Base-by-base conservation (phyloP, 1,140 invertebrate genomes). In the Cecropterus lyciades region DNA sequence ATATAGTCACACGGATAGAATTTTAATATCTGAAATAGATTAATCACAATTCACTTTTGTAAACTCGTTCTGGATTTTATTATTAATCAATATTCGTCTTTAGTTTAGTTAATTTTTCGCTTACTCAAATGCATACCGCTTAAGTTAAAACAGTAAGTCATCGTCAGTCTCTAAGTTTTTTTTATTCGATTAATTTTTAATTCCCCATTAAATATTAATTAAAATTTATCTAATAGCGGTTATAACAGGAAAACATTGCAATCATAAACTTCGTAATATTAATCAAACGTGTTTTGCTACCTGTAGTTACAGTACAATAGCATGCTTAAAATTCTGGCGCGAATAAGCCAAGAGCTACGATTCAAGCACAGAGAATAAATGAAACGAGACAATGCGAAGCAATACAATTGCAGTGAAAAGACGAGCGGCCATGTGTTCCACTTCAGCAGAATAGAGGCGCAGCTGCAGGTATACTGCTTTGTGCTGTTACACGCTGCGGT, bases 361-460 rank as follows among this genome's bases (percentile, higher is more conserved):
- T 59, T 57, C 57, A 70, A 73, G 71, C 67, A 72, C 56, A 77
- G 72, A 65, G 82, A 87, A 86, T 90, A 90, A 90, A 87, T 87
- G 87, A 84, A 85, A 88, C 77, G 76, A 82, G 84, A 90, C 87
- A 90, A 88, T 90, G 70, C 77, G 49, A 59, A 68, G 73, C 82
- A 85, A 85, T 77, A 85, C 85, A 87, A 88, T 86, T 86, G 85
- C 79, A 83, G 73, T 82, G 85, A 87, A 88, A 90, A 90, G 85
- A 88, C 80, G 78, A 72, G 77, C 72, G 72, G 75, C 30, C 37
- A 33, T 63, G 48, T 63, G 60, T 52, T 63, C 60, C 37, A 63
- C 60, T 63, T 63, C 37, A 46, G 53, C 24, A 62, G 46, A 51
- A 51, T 51, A 46, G 59, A 33, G 30, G 33, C 48, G 37, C 60